phyloP scores from a whole-genome alignment of 2,113 vertebrate species.

The Todiramphus chloris region DNA sequence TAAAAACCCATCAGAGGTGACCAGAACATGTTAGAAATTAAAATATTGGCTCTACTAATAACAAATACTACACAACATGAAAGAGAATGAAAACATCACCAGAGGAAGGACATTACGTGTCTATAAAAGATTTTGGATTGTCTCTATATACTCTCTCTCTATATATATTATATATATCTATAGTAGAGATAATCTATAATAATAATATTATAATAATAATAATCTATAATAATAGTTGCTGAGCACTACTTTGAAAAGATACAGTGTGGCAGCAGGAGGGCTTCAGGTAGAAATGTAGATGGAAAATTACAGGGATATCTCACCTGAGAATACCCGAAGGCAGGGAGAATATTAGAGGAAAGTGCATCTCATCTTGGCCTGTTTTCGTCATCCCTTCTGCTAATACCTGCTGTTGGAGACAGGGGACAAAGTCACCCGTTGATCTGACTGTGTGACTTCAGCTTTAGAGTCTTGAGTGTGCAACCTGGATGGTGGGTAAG shows the following conservation, averaged over 20 bases:
- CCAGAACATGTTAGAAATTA: background rate
- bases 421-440: accelerated
- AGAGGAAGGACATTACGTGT: background rate
- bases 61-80: background rate
- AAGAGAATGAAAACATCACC: background rate
- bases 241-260: background rate
- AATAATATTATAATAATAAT: too few species aligned
- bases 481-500: background rate
- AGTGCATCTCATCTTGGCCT: background rate
- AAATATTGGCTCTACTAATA: background rate
- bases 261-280: background rate
- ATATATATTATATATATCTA: too few species aligned
- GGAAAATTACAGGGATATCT: background rate
- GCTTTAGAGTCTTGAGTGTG: background rate
- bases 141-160: too few species aligned
- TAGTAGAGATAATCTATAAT: too few species aligned
- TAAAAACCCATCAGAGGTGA: background rate
- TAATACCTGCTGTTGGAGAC: background rate
- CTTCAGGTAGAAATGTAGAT: background rate
- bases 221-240: too few species aligned
- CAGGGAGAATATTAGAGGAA: background rate
- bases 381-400: background rate
- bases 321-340: background rate
- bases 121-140: background rate
- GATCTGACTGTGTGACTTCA: background rate